Conservation (phyloP, 2,888 invertebrate species). For the Eugnorisma glareosa region DNA sequence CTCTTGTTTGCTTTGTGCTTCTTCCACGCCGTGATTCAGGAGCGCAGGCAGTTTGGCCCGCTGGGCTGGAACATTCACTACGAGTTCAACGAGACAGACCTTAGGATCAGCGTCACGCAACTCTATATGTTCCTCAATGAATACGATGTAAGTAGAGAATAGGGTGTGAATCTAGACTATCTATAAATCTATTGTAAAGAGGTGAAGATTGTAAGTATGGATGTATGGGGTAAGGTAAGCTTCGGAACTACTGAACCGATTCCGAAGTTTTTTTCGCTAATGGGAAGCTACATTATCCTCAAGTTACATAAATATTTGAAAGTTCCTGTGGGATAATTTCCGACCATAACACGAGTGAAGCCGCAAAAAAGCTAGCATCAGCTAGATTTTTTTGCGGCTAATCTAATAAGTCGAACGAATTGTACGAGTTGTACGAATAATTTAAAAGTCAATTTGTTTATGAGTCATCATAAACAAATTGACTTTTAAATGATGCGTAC, state of each 20-base stretch:
- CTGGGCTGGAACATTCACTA: constrained; percentile 99
- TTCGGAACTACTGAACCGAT: no score
- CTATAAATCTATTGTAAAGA: background rate
- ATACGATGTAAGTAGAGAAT: constrained; percentile 90
- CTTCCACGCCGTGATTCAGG: constrained; percentile 98
- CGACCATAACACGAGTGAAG: background rate
- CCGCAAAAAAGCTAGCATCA: background rate
- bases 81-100: constrained; percentile 98
- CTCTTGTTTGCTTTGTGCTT: constrained; percentile 97
- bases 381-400: no score
- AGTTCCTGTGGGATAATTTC: background rate
- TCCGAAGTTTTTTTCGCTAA: no score
- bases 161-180: background rate
- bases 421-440: no score
- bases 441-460: no score
- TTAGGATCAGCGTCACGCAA: constrained; percentile 96
- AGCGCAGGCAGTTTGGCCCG: constrained; percentile 97
- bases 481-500: background rate
- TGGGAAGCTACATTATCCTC: no score
- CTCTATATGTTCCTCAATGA: constrained; percentile 96
- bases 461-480: background rate
- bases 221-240: no score
- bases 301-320: background rate
- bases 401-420: no score
- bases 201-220: no score